Conservation (phyloP, 2,888 invertebrate species). For the Microchrysa polita region DNA sequence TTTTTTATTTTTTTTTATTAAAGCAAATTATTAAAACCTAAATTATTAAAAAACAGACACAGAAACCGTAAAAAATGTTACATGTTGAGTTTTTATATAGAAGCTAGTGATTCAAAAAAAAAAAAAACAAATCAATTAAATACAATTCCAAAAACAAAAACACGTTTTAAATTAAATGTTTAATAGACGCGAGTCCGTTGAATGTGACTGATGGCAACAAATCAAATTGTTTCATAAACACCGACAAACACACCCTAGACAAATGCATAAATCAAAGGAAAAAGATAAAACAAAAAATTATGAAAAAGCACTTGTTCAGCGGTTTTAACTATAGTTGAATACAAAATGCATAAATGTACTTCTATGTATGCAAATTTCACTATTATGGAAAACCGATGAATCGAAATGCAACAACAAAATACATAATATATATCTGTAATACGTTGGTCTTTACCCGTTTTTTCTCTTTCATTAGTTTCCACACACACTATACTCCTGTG, state of each 20-base stretch:
- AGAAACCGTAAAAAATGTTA: constrained; percentile 31
- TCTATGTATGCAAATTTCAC: too few species aligned
- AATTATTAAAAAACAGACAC: constrained; percentile 45
- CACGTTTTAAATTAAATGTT: constrained; percentile 20
- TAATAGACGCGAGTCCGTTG: constrained; percentile 20
- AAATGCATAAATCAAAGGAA: constrained; percentile 15
- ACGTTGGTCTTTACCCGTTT: constrained; percentile 15
- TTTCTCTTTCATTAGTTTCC: constrained; percentile 16
- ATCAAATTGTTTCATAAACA: constrained; percentile 34
- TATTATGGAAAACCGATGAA: not conserved
- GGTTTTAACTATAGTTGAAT: not conserved
- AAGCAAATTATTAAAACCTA: constrained; percentile 51
- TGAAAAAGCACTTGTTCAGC: constrained; percentile 24
- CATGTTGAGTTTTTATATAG: constrained; percentile 44
- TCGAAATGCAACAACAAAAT: too few species aligned
- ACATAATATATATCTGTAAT: constrained; percentile 3
- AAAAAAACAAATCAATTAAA: constrained; percentile 18
- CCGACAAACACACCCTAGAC: constrained; percentile 23
- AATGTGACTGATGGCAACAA: constrained; percentile 17
- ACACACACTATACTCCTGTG: constrained; percentile 6
- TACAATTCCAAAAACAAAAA: constrained; percentile 33
- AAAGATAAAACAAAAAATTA: constrained; percentile 19
- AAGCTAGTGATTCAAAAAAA: constrained; percentile 29
- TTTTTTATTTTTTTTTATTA: constrained; percentile 47
- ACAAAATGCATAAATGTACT: not conserved